A percentile compares a stretch with the other conserved stretches of the same genome.
Conservation (phyloP, 2,113 vertebrate species). For the Oreocharis arfaki region DNA sequence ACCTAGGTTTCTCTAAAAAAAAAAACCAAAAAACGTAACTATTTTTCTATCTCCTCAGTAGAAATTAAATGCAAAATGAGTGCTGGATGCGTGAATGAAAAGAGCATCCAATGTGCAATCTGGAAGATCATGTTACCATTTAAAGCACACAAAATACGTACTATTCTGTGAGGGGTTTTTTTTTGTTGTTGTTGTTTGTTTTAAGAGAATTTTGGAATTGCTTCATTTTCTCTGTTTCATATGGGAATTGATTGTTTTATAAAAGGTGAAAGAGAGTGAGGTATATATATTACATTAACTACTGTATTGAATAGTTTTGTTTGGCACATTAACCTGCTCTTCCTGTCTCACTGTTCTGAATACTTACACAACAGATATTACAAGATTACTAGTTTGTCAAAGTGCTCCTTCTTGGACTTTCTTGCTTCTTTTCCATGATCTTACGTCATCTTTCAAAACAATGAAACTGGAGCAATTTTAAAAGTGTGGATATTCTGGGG, state of each 20-base stretch:
- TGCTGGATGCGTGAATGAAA: neutral
- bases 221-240: neutral
- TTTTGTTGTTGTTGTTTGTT: neutral
- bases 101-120: neutral
- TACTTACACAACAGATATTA: neutral
- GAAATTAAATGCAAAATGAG: slow-evolving; percentile 22
- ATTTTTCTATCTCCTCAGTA: neutral
- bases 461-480: neutral
- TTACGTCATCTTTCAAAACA: neutral
- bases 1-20: neutral
- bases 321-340: neutral
- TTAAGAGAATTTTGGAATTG: neutral
- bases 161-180: neutral
- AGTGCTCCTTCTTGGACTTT: neutral
- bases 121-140: neutral
- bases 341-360: neutral
- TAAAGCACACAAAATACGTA: neutral
- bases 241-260: neutral
- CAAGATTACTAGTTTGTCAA: neutral
- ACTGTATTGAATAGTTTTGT: neutral
- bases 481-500: neutral
- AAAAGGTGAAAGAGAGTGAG: neutral
- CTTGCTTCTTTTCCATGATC: neutral
- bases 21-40: neutral
- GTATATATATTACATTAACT: neutral